Percentiles rank a stretch among this genome's conserved stretches.
These are phyloP conservation scores for Phaenicophaeus curvirostris DNA, from an alignment of 2,797 vertebrate genomes.

Conservation along the genomic window DNA sequence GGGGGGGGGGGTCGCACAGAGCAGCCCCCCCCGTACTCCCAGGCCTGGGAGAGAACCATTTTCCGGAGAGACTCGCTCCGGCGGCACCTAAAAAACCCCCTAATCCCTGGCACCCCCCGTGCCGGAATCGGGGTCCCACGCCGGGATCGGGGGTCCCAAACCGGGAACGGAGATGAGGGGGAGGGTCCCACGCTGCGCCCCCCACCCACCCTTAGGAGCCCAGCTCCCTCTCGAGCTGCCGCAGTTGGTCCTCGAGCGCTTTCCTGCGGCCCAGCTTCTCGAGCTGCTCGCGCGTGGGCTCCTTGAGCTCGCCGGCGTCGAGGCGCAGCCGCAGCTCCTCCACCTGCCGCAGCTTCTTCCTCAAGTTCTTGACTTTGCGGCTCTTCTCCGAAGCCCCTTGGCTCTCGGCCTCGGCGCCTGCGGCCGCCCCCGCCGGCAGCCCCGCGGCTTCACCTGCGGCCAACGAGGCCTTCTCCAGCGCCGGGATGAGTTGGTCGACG, in stretches of 20 bases:
- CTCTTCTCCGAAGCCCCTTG: conserved; percentile 76
- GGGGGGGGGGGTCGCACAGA: too few species aligned
- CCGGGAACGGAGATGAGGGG: too few species aligned
- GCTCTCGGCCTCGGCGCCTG: neutral
- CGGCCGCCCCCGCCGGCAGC: neutral
- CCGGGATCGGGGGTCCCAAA: too few species aligned
- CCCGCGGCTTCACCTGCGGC: neutral
- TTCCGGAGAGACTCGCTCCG: too few species aligned
- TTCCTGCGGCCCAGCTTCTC: conserved; percentile 86
- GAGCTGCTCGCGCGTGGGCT: conserved; percentile 88
- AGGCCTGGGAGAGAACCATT: too few species aligned
- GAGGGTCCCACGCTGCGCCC: too few species aligned
- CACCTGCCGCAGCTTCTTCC: conserved; percentile 93
- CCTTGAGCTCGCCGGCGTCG: conserved; percentile 86
- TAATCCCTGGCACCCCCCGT: too few species aligned
- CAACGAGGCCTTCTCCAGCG: conserved; percentile 77
- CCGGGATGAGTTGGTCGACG: conserved; percentile 72
- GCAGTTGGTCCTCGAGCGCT: conserved; percentile 83
- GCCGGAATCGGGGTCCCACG: too few species aligned
- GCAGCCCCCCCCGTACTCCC: too few species aligned
- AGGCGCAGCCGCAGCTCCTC: conserved; percentile 91
- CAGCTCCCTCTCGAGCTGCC: conserved; percentile 85
- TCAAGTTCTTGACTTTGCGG: conserved; percentile 91
- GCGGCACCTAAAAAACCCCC: too few species aligned
- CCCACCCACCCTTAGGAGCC: conserved; percentile 75